Base-by-base conservation (phyloP, 2,113 vertebrate genomes). In the Xenopus borealis region DNA sequence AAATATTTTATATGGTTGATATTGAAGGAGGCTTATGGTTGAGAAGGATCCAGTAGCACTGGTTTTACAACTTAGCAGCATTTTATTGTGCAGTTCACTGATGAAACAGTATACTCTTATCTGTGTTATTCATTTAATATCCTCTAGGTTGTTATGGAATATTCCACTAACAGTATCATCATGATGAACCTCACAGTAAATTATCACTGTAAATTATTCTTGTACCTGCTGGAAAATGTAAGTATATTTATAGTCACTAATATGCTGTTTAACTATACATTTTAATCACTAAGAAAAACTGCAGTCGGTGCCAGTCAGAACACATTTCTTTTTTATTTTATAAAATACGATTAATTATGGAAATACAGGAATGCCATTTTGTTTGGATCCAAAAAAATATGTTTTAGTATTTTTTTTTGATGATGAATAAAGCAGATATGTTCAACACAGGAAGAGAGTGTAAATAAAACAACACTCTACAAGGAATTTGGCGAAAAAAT, bases 141-240 rank as follows among this genome's bases (percentile, higher is more conserved):
- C 55, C 55, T 58, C 55, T 58, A 4, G 50, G 50, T 58, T 58
- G 55, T 58, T 58, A 58, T 58, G 55, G 55, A 58, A 58, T 16
- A 58, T 18, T 19, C 12, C 55, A 58, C 55, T n/a, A 58, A 19
- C 17, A 58, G 7, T 9, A 10, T 10, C 14, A 10, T 58, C 10
- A 19, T 53, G 50, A 53, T 53, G 50, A 14, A 53, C 17, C 17
- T 7, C 50, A 13, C 10, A 53, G 12, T 53, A 1, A 12, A 7
- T 53, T 53, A 9, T 53, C 12, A 53, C 8, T 40, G 33, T 40
- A 40, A 9, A 40, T 40, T 40, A 6, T 40, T 6, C 8, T 40
- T 40, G 33, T 40, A 40, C 33, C 50, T 53, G 50, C 4, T 53
- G 50, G 12, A 53, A 53, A 40, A 40, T 40, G 33, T 40, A 40